Conservation (phyloP, 2,113 vertebrate species). For the Morone saxatilis region DNA sequence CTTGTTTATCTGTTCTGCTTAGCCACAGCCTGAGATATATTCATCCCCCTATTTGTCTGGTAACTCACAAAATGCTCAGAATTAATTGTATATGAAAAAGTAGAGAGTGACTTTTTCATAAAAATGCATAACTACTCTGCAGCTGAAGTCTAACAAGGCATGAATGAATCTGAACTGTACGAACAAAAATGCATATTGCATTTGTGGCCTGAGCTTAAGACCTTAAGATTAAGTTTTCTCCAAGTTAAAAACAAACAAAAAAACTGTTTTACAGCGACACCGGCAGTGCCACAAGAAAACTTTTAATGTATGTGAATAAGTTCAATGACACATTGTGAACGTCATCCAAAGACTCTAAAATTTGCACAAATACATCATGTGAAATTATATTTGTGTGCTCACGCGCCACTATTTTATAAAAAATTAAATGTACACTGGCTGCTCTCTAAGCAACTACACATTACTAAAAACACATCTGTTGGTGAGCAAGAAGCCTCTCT, state of each 20-base stretch:
- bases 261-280: not conserved
- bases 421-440: constrained; percentile 31
- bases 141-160: not conserved
- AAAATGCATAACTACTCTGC: not conserved
- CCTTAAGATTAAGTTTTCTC: not conserved
- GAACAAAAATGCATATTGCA: not conserved
- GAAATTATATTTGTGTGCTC: not conserved
- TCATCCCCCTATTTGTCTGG: not conserved
- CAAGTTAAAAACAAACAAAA: not conserved
- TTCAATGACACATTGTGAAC: not conserved
- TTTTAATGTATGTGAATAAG: constrained; percentile 10
- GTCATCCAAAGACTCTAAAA: not conserved
- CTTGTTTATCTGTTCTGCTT: constrained; percentile 31
- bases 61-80: not conserved
- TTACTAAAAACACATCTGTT: constrained; percentile 71
- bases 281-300: constrained; percentile 21
- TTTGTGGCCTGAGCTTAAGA: not conserved
- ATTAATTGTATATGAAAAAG: not conserved
- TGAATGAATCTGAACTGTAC: not conserved
- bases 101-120: not conserved
- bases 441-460: constrained; percentile 62
- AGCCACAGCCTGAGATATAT: constrained; percentile 1
- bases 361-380: not conserved
- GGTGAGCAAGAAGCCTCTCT: constrained; percentile 19
- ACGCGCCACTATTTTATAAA: constrained; percentile 29